Evolutionary conservation across 2,113 vertebrate genomes (phyloP), one percentile per base, ranked within the genome.

Genomic region (Eonycteris spelaea): DNA sequence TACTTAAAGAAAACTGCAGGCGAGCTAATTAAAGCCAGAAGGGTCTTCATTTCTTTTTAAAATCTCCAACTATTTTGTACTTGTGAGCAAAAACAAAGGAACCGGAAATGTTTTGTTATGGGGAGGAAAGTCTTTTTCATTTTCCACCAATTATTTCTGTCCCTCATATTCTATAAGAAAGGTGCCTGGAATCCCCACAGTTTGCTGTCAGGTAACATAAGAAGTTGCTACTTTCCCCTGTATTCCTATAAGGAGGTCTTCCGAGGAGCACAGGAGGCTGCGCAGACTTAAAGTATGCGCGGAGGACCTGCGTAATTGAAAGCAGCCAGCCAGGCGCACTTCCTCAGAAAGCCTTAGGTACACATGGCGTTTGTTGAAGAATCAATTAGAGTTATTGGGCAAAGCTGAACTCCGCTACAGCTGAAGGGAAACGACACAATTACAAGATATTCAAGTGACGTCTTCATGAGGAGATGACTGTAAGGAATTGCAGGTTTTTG

Each of bases 11-110:
- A 94, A 95, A 57, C 35, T 55, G 71, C 53, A 59, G 78, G 77
- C 78, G 53, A 94, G 57, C 93, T 91, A 95, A 95, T 96, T 91
- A 93, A 95, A 97, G 63, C 73, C 95, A 97, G 85, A 86, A 94
- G 51, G 0, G 0, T 21, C 35, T 45, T 85, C 19, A 57, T 53
- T 78, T 78, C 83, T 61, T 63, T 88, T 83, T 71, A 28, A 90
- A 93, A 24, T 93, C 78, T 74, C 80, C 71, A 74, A 61, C 67
- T 57, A 33, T 45, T 77, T 78, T 21, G 63, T 40, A 43, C 57
- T 68, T 65, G 18, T 3, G 33, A 86, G 30, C 11, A 90, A n/a
- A 92, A 75, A 65, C 18, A 43, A 90, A 95, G 70, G 35, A 83
- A 38, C 15, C 75, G 14, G 45, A 67, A 96, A 63, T 33, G 26